These are phyloP conservation scores for Eurystomus glaucurus DNA, from an alignment of 2,797 vertebrate species.

Conservation along the genomic window DNA sequence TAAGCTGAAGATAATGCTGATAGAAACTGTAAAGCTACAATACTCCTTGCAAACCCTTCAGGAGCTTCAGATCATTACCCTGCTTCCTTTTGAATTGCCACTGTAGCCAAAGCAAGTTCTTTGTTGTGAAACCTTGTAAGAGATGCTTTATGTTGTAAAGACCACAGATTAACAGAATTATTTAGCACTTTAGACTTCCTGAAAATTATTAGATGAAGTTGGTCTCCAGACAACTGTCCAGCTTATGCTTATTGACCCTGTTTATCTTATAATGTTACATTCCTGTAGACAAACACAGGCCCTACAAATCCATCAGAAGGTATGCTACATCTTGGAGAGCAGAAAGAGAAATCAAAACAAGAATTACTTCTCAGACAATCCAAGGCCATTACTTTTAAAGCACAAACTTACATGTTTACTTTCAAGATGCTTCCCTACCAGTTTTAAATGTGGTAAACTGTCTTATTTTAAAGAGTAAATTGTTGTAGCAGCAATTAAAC, in stretches of 20 bases:
- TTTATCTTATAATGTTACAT: not conserved
- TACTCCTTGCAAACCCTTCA: not conserved
- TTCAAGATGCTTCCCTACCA: not conserved
- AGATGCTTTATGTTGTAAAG: not conserved
- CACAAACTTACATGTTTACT: not conserved
- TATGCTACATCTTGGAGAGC: not conserved
- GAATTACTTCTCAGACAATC: not conserved
- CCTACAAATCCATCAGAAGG: not conserved
- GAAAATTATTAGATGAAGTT: not conserved
- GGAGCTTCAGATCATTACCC: not conserved
- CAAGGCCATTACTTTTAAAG: not conserved
- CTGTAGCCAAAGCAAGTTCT: not conserved
- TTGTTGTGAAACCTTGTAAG: not conserved
- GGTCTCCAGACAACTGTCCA: too few relatives aligned
- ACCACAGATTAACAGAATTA: not conserved
- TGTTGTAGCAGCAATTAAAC: not conserved
- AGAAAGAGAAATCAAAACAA: not conserved
- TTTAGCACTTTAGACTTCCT: not conserved
- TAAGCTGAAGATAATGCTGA: not conserved
- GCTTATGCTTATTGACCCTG: not conserved
- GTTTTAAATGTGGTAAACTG: not conserved
- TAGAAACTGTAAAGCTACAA: accelerated
- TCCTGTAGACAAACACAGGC: not conserved
- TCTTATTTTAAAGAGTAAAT: not conserved
- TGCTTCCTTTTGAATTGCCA: not conserved